Evolutionary conservation across 1,140 invertebrate genomes (phyloP), one percentile per base, ranked within the genome.

Genomic region (Rhizoglyphus robini): DNA sequence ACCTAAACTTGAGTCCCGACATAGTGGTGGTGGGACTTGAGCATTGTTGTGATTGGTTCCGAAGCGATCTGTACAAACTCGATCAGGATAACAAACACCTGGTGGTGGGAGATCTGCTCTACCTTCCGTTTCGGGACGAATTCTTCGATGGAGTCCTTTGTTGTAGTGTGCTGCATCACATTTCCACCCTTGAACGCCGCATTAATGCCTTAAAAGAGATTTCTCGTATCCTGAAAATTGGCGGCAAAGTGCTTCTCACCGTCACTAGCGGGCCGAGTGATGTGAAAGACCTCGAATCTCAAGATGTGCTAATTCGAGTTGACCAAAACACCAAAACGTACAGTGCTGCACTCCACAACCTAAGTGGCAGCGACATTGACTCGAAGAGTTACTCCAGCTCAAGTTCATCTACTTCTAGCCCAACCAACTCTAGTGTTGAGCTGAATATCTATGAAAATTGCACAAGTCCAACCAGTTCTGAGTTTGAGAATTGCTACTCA

Each of bases 241-340:
- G 92, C 0, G 94, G 94, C 3, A 78, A 86, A 59, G 80, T 96
- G n/a, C 84, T 96, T 67, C 88, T 96, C 67, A 92, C 89, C 18
- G 92, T 95, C 18, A 64, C 63, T 5, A 48, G 0, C 96, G 93
- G 93, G 89, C 93, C 15, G 90, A 25, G 11, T 27, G 18, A 32
- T 51, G 61, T 23, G 5, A 11, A 54, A 11, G 76, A 88, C 82
- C 89, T 90, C 75, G 85, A 87, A 73, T 86, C 88, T 41, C 88
- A 94, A 79, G 94, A 98, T 77, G 90, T 97, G 46, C 77, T 98
- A 32, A 88, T 98, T 65, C 93, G 93, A 1, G 96, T 92, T 91
- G 87, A 90, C 70, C 79, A 83, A 57, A 86, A 86, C 20, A 57
- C 36, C 18, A 49, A 58, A 51, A 23, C 13, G 4, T 20, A 51